These are phyloP conservation scores for Acomys russatus DNA, from an alignment of 2,797 vertebrate species.

Conservation along the genomic window DNA sequence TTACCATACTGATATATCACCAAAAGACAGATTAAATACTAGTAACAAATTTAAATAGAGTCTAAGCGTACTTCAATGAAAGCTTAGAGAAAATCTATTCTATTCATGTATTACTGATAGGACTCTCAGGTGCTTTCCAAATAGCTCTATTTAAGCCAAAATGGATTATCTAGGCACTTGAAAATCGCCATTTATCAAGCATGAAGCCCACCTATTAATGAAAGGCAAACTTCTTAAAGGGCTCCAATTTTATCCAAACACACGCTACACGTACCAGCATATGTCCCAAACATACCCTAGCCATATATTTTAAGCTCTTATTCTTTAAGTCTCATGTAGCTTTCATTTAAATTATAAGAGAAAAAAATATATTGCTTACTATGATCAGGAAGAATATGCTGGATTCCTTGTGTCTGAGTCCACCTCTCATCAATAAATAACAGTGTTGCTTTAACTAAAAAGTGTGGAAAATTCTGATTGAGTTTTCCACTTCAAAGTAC, in stretches of 20 bases:
- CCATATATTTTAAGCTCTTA: conserved; percentile 33
- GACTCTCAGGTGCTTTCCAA: conserved; percentile 61
- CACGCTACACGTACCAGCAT: conserved; percentile 26
- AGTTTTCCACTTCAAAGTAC: conserved; percentile 83
- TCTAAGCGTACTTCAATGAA: conserved; percentile 53
- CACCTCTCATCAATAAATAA: conserved; percentile 78
- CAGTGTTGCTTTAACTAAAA: conserved; percentile 80
- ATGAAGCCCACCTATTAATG: conserved; percentile 57
- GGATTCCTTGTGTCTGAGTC: conserved; percentile 47
- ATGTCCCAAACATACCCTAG: conserved; percentile 7
- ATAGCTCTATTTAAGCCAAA: conserved; percentile 60
- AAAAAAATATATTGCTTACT: conserved; percentile 34
- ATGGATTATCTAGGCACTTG: conserved; percentile 36
- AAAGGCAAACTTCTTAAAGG: conserved; percentile 73
- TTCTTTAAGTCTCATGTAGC: conserved; percentile 36
- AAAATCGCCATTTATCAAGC: conserved; percentile 48
- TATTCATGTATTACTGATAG: conserved; percentile 56
- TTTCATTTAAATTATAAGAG: conserved; percentile 61
- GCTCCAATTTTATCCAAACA: conserved; percentile 36
- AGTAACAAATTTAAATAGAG: conserved; percentile 71
- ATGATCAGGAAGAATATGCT: conserved; percentile 54
- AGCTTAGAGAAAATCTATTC: conserved; percentile 58
- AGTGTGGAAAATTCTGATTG: conserved; percentile 80
- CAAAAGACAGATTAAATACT: conserved; percentile 56
- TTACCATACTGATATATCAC: conserved; percentile 57